Percentiles rank a stretch among this genome's conserved stretches.
Evolutionary conservation across 1,140 invertebrate genomes (phyloP).

Genomic region (Bombus superbus): DNA sequence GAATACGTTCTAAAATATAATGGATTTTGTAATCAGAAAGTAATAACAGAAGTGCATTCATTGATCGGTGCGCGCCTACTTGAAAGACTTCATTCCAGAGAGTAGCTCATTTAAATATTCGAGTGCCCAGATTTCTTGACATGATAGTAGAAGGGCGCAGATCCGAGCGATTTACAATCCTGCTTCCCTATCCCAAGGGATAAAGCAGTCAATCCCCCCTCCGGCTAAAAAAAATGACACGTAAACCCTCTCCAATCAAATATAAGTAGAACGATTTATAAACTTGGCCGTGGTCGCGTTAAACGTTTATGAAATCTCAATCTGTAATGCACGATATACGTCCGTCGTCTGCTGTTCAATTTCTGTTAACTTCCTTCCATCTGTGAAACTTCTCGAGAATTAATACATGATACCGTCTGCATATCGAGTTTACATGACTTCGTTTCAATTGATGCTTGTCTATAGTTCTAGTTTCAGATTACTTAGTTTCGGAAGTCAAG

Average conservation of each 20-base stretch:
- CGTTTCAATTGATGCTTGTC: background rate
- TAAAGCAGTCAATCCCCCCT: background rate
- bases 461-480: background rate
- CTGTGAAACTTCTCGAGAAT: background rate
- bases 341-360: background rate
- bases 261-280: background rate
- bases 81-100: background rate
- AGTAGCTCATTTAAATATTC: background rate
- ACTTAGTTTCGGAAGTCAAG: background rate
- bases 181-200: background rate
- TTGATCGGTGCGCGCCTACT: background rate
- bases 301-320: background rate
- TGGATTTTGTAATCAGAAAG: background rate
- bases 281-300: background rate
- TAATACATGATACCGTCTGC: background rate
- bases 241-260: background rate
- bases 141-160: background rate
- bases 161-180: constrained; percentile 26
- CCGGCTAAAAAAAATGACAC: background rate
- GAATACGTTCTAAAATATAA: background rate
- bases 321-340: background rate
- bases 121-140: background rate
- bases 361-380: background rate
- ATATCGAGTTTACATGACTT: background rate
- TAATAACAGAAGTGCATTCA: background rate